Percentiles rank a stretch among this genome's conserved stretches.
Evolutionary conservation across 2,888 invertebrate species (phyloP).

Genomic region (Unio delphinus): DNA sequence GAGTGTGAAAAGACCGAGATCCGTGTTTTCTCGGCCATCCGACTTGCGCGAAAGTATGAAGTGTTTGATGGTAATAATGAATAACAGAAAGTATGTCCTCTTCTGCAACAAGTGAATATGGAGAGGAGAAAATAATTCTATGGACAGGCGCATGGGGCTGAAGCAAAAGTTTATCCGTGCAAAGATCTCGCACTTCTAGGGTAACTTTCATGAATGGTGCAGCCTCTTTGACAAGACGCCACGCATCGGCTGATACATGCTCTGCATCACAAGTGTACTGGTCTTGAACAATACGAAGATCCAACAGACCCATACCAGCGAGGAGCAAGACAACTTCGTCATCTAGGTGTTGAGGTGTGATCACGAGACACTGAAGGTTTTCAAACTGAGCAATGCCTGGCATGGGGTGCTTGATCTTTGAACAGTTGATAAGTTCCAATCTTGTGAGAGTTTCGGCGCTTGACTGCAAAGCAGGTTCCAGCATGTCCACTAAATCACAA

Average conservation of each 20-base stretch:
- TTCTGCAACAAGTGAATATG: conserved; percentile 76
- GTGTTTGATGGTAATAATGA: conserved; percentile 75
- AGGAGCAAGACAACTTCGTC: conserved; percentile 81
- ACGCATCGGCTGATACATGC: conserved; percentile 69
- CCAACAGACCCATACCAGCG: conserved; percentile 77
- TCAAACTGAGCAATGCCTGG: conserved; percentile 84
- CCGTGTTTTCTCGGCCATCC: conserved; percentile 80
- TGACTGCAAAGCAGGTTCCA: conserved; percentile 79
- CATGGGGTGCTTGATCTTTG: conserved; percentile 80
- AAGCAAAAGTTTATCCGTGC: conserved; percentile 74
- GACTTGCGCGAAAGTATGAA: conserved; percentile 79
- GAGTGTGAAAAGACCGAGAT: conserved; percentile 79
- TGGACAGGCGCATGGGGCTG: conserved; percentile 81
- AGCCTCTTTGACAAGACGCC: conserved; percentile 75
- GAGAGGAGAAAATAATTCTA: conserved; percentile 79
- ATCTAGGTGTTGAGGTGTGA: conserved; percentile 79
- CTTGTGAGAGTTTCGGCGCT: conserved; percentile 78
- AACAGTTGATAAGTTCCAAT: conserved; percentile 82
- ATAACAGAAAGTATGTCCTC: conserved; percentile 75
- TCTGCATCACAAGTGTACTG: conserved; percentile 64
- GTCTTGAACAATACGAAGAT: conserved; percentile 84
- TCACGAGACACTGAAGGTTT: conserved; percentile 77
- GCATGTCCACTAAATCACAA: conserved; percentile 79
- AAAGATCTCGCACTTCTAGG: conserved; percentile 77
- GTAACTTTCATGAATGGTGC: conserved; percentile 80